Percentiles rank a stretch among this genome's conserved stretches.
These are phyloP conservation scores for Pseudonaja textilis DNA, from an alignment of 2,113 vertebrate species.

Conservation along the genomic window DNA sequence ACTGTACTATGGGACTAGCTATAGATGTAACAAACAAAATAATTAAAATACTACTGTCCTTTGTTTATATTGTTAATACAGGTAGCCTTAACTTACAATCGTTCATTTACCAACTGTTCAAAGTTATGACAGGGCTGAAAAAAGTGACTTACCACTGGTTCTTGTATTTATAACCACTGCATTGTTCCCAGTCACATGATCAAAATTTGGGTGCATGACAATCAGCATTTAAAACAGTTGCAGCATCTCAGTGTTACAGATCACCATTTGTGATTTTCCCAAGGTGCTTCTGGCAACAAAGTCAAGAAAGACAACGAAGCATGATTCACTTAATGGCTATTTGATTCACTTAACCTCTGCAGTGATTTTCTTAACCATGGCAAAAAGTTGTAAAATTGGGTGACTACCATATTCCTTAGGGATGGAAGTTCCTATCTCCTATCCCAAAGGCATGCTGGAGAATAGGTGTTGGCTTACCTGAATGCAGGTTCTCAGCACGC, in stretches of 20 bases:
- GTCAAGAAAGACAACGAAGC: neutral
- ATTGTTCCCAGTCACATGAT: neutral
- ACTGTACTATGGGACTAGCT: neutral
- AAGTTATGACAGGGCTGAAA: neutral
- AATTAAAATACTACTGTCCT: neutral
- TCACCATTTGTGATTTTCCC: neutral
- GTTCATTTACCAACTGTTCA: neutral
- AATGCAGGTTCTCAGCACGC: too few species aligned
- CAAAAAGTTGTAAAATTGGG: too few species aligned
- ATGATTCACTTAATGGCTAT: neutral
- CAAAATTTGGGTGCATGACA: neutral
- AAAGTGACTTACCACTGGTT: neutral
- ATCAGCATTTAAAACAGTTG: neutral
- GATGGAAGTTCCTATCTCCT: too few species aligned
- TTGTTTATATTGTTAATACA: neutral
- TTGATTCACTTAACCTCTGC: too few species aligned
- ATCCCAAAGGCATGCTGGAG: too few species aligned
- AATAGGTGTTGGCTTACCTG: too few species aligned
- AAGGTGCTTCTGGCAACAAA: neutral
- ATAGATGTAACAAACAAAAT: neutral
- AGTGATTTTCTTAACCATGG: too few species aligned
- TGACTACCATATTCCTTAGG: too few species aligned
- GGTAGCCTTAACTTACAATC: neutral
- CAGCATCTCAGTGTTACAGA: neutral
- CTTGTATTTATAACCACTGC: neutral